phyloP scores from a whole-genome alignment of 2,888 invertebrate species.

The Stenotaenia linearis region DNA sequence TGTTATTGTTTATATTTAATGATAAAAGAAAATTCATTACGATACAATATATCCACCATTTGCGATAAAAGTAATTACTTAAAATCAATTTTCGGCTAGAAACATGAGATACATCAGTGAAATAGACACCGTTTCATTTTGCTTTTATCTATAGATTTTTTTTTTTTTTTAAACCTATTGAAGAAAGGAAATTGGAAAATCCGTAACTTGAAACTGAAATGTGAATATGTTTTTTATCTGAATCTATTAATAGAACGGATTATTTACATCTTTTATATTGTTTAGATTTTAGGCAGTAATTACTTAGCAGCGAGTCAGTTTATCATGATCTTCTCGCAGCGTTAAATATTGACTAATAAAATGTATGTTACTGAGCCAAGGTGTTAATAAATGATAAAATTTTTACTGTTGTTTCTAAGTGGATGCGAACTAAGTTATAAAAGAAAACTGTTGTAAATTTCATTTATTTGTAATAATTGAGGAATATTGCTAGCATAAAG shows the following conservation, averaged over 20 bases:
- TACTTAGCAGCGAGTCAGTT: not conserved
- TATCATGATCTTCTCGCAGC: not conserved
- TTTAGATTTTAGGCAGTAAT: not conserved
- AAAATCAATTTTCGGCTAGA: too few relatives aligned
- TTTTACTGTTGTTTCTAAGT: not conserved
- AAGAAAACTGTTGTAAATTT: not conserved
- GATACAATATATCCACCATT: too few relatives aligned
- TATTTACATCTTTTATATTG: not conserved
- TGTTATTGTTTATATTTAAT: too few relatives aligned
- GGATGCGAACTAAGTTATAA: not conserved
- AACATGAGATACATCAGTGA: too few relatives aligned
- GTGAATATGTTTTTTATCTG: not conserved
- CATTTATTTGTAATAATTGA: not conserved
- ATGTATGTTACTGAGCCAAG: not conserved
- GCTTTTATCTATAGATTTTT: too few relatives aligned
- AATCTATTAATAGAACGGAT: not conserved
- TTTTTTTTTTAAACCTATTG: too few relatives aligned
- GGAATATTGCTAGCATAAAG: not conserved
- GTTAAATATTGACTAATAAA: not conserved
- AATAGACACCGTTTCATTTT: too few relatives aligned
- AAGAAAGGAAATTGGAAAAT: not conserved
- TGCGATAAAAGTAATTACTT: too few relatives aligned
- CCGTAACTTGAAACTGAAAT: not conserved
- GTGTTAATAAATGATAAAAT: not conserved
- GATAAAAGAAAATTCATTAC: too few relatives aligned